A percentile compares a stretch with the other conserved stretches of the same genome.
These are phyloP conservation scores for Antechinus stuartii DNA, from an alignment of 2,113 vertebrate genomes.

Conservation along the genomic window DNA sequence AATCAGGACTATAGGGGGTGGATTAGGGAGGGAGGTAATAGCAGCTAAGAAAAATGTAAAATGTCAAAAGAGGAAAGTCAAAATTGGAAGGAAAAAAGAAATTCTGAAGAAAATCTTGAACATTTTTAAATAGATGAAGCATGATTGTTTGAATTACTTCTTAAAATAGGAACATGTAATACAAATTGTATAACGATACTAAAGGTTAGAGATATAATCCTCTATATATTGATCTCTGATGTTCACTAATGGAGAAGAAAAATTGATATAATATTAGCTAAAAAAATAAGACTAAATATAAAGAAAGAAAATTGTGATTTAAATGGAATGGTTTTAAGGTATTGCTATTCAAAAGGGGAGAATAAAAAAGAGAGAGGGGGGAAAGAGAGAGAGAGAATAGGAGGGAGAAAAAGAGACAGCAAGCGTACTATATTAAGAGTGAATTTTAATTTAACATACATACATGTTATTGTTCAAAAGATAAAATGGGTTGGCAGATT, in stretches of 20 bases:
- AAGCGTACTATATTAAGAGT: background rate
- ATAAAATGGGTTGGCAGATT: background rate
- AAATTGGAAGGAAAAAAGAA: background rate
- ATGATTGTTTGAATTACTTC: background rate
- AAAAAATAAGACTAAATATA: background rate
- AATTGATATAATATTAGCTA: background rate
- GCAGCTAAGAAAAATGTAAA: background rate
- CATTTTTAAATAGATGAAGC: background rate
- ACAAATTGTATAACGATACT: background rate
- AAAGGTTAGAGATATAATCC: background rate
- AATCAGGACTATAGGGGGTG: background rate
- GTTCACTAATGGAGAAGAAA: background rate
- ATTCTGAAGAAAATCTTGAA: background rate
- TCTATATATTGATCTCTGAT: background rate
- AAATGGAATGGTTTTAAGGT: background rate
- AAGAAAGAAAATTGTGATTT: background rate
- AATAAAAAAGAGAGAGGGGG: background rate
- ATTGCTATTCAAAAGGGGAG: background rate
- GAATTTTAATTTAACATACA: background rate
- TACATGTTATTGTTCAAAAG: background rate
- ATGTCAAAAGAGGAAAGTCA: background rate
- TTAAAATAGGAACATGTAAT: background rate
- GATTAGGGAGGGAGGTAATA: background rate
- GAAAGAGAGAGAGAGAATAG: too few relatives aligned
- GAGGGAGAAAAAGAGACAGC: background rate